These are phyloP conservation scores for Hydrotaea diabolus DNA, from an alignment of 2,888 invertebrate species.

Conservation along the genomic window DNA sequence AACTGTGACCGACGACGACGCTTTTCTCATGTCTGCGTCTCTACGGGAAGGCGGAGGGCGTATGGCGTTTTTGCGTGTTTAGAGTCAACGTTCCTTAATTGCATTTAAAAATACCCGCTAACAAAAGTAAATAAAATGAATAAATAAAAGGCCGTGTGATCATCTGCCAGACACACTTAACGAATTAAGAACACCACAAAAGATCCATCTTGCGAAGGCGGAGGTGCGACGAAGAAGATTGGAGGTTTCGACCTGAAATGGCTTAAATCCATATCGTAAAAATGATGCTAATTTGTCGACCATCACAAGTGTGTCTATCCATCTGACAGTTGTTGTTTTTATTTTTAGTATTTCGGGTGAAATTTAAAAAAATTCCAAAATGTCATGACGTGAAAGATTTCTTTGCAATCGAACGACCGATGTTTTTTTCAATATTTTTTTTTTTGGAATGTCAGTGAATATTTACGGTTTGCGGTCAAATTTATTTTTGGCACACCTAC, in stretches of 20 bases:
- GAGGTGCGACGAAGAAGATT: too few species aligned
- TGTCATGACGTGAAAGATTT: not conserved
- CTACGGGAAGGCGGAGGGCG: not conserved
- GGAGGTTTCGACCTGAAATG: not conserved
- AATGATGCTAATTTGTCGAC: not conserved
- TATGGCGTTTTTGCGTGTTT: not conserved
- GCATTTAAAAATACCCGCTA: constrained; percentile 22
- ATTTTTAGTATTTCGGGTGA: not conserved
- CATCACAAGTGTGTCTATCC: too few species aligned
- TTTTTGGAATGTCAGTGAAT: not conserved
- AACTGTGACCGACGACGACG: not conserved
- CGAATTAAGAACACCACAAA: constrained; percentile 35
- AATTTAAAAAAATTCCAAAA: not conserved
- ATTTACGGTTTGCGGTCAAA: not conserved
- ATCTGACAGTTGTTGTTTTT: not conserved
- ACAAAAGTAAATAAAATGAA: not conserved
- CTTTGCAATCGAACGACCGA: too few species aligned
- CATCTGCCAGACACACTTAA: constrained; percentile 30
- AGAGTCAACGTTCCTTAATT: constrained; percentile 51
- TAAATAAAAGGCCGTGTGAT: constrained; percentile 14
- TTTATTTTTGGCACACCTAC: not conserved
- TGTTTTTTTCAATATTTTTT: not conserved
- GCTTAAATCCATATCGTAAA: constrained; percentile 10
- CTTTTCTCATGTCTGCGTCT: not conserved
- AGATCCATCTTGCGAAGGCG: not conserved